Conservation (phyloP, 2,113 vertebrate species). For the Phyllostomus discolor region DNA sequence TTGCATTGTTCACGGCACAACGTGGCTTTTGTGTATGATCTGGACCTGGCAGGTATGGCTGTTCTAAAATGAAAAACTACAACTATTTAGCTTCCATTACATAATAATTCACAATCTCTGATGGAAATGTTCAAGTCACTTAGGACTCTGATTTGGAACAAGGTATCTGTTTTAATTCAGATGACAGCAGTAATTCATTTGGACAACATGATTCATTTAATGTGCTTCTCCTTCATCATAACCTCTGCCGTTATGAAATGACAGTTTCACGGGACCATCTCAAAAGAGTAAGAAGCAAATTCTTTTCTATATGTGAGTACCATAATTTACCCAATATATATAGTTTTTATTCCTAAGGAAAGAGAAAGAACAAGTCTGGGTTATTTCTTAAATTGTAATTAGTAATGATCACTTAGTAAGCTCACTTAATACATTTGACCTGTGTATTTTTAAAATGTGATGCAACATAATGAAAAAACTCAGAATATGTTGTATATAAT, state of each 20-base stretch:
- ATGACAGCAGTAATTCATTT: constrained; percentile 62
- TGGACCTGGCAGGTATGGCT: constrained; percentile 10
- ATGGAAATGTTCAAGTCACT: constrained; percentile 59
- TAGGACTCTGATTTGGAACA: constrained; percentile 56
- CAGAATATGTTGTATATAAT: neutral
- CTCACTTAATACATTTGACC: neutral
- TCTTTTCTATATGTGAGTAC: neutral
- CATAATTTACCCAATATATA: neutral
- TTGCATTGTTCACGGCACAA: neutral
- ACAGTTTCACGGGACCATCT: neutral
- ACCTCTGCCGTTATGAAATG: constrained; percentile 1
- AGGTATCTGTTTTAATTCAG: constrained; percentile 63
- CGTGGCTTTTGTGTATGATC: neutral
- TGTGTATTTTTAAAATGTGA: neutral
- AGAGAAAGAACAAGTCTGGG: neutral
- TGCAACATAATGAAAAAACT: neutral
- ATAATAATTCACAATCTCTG: constrained; percentile 53
- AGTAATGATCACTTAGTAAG: neutral
- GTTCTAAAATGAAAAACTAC: constrained; percentile 63
- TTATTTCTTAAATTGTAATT: neutral
- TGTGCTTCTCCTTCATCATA: constrained; percentile 38
- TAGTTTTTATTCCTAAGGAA: neutral
- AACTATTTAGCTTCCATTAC: constrained; percentile 62
- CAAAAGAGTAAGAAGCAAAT: neutral
- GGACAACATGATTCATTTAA: constrained; percentile 42